Evolutionary conservation across 1,140 invertebrate species (phyloP).

Genomic region (Oryctes rhinoceros): DNA sequence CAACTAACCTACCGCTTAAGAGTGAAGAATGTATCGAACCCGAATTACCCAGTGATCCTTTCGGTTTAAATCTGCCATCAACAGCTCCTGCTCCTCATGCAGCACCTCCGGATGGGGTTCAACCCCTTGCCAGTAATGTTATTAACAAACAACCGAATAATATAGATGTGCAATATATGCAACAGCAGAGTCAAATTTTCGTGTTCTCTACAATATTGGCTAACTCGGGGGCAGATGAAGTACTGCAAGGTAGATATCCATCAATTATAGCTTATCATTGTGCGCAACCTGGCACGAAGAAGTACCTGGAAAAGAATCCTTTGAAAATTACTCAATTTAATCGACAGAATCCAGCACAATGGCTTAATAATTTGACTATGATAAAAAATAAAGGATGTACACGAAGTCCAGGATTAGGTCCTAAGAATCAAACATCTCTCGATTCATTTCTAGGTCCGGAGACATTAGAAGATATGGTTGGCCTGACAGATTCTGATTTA

Average conservation of each 20-base stretch:
- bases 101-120: constrained; percentile 67
- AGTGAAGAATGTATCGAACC: constrained; percentile 51
- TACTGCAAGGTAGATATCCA: constrained; percentile 86
- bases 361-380: constrained; percentile 80
- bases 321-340: constrained; percentile 88
- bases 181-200: constrained; percentile 98
- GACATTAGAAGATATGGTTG: constrained; percentile 65
- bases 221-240: constrained; percentile 93
- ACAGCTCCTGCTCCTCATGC: constrained; percentile 48
- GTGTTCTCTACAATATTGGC: constrained; percentile 95
- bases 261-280: constrained; percentile 96
- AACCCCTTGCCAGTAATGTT: constrained; percentile 79
- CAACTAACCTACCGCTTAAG: constrained; percentile 50
- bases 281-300: constrained; percentile 93
- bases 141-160: constrained; percentile 82
- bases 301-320: constrained; percentile 93
- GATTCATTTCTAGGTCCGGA: constrained; percentile 65
- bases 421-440: constrained; percentile 53
- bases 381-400: constrained; percentile 75
- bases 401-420: constrained; percentile 61
- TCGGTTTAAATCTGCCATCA: constrained; percentile 46
- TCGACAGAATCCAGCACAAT: constrained; percentile 82
- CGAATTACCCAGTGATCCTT: constrained; percentile 51
- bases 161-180: constrained; percentile 86
- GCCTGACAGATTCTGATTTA: constrained; percentile 57